Base-by-base conservation (phyloP, 2,113 vertebrate species). In the Epinephelus cyanopodus region DNA sequence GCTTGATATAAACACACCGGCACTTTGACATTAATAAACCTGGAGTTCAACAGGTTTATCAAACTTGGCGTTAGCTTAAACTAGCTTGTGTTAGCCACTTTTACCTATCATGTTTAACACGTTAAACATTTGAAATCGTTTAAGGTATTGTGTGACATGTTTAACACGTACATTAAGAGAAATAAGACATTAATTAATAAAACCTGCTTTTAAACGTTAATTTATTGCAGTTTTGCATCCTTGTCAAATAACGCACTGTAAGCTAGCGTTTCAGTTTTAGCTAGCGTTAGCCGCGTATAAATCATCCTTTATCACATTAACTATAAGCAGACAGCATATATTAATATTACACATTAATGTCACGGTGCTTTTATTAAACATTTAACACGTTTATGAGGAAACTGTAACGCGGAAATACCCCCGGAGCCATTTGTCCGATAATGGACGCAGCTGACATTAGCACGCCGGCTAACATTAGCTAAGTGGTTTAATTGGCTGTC, bases 391-490 rank as follows among this genome's bases (percentile, higher is more conserved):
- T 8, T 19, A 18, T 3, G 3, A 37, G 18, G 21, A 1, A 25
- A 47, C 6, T 25, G 63, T 25, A 9, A 64, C 8, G 12, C 63
- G 56, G 71, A 82, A 62, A 25, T 19, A 4, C 6, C 17, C 12
- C 47, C 13, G 15, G 48, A 54, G 21, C n/a, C 0, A 27, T 0
- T 33, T 79, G 83, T 89, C 87, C 88, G 82, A 73, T 77, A 69
- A 87, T 53, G 45, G 88, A 69, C 2, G 13, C 37, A 0, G 37
- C 17, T 1, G 45, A 63, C 64, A 21, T 82, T 86, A 88, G 83
- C 83, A 17, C 0, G 0, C 11, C 7, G 4, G 76, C 85, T 77
- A 70, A 29, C 1, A 14, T 67, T 10, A 73, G 68, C 74, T 13
- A 10, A 19, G 5, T 14, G 25, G 10, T 33, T 10, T 56, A n/a